Percentiles rank a stretch among this genome's conserved stretches.
These are phyloP conservation scores for Sarcophilus harrisii DNA, from an alignment of 2,797 vertebrate species.

Conservation along the genomic window DNA sequence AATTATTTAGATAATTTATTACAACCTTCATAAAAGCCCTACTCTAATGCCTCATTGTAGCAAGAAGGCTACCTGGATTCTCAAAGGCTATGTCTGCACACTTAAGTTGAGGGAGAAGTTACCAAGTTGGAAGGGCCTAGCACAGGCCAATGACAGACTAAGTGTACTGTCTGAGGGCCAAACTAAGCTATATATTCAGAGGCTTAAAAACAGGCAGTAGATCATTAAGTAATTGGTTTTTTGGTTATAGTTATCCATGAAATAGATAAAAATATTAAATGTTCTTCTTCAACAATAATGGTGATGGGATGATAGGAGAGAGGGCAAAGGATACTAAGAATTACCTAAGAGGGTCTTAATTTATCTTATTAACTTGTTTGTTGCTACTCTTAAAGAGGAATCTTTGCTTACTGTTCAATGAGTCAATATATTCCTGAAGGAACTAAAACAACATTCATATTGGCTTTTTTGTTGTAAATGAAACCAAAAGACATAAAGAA, in stretches of 20 bases:
- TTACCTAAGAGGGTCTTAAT: background rate
- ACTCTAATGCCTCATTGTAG: background rate
- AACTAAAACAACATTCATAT: background rate
- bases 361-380: background rate
- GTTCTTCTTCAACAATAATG: background rate
- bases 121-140: background rate
- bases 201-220: background rate
- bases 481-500: background rate
- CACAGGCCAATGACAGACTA: background rate
- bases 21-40: background rate
- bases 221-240: background rate
- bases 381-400: background rate
- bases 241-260: background rate
- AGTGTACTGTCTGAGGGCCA: background rate
- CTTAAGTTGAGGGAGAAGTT: background rate
- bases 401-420: background rate
- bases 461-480: background rate
- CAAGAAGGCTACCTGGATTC: background rate
- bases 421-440: background rate
- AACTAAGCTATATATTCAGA: background rate
- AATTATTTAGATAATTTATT: background rate
- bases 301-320: background rate
- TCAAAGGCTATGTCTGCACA: background rate
- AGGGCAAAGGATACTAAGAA: background rate
- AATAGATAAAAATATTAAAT: background rate